Conservation (phyloP, 1,140 invertebrate species). For the Drosophila kepulauana region DNA sequence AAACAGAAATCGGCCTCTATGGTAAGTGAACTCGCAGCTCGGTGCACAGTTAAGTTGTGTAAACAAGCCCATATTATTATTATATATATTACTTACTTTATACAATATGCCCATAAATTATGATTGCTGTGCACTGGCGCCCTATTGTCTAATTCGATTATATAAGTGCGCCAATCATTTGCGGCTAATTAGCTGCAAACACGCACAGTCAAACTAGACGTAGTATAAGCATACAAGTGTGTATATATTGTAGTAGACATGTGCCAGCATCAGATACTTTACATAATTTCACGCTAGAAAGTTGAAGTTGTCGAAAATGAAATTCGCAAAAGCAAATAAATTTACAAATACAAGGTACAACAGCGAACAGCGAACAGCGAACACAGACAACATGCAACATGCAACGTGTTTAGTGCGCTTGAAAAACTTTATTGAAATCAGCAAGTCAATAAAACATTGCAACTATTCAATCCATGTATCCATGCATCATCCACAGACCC, state of each 20-base stretch:
- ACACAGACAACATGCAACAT: conserved; percentile 33
- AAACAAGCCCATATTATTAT: conserved; percentile 7
- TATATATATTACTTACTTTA: background rate
- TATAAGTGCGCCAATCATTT: conserved; percentile 62
- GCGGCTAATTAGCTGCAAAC: conserved; percentile 68
- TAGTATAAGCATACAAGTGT: conserved; percentile 3
- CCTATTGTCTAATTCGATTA: conserved; percentile 76
- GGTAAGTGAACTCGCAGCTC: conserved; percentile 59
- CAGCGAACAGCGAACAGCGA: background rate
- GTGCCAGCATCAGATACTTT: conserved; percentile 58
- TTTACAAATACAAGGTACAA: conserved; percentile 30
- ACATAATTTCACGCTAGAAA: conserved; percentile 80
- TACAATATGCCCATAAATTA: conserved; percentile 29
- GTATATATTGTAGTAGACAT: background rate
- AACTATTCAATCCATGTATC: background rate
- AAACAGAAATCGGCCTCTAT: conserved; percentile 84
- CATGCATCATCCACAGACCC: conserved; percentile 11
- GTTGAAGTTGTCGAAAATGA: conserved; percentile 78
- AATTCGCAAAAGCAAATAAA: conserved; percentile 58
- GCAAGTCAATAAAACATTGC: conserved; percentile 44
- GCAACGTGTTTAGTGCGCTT: background rate
- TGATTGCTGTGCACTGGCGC: conserved; percentile 33
- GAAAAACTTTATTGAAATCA: conserved; percentile 25
- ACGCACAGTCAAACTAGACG: conserved; percentile 50
- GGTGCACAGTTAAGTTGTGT: conserved; percentile 22